Conservation (phyloP, 1,140 invertebrate species). For the Chelonus insularis region DNA sequence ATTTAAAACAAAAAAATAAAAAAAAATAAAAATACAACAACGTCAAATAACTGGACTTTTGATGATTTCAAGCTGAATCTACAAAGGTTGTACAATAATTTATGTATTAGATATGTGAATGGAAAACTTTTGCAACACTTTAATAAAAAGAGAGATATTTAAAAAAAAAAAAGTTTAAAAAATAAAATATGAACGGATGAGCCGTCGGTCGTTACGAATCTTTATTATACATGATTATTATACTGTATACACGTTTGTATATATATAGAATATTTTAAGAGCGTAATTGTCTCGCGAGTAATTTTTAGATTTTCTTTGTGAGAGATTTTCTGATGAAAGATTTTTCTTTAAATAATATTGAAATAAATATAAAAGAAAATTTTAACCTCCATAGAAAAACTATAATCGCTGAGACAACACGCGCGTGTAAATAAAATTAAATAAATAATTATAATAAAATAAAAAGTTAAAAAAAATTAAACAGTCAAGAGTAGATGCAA, state of each 20-base stretch:
- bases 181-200: background rate
- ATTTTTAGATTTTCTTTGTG: background rate
- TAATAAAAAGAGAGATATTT: too few species aligned
- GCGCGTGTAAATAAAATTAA: background rate
- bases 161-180: too few species aligned
- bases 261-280: constrained; percentile 3
- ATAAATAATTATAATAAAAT: background rate
- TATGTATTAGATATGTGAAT: too few species aligned
- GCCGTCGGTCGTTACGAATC: constrained; percentile 4
- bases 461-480: background rate
- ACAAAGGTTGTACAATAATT: too few species aligned
- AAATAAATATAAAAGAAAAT: background rate
- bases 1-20: too few species aligned
- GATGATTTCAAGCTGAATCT: too few species aligned
- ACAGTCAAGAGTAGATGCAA: constrained; percentile 1
- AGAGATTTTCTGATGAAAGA: background rate
- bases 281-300: background rate
- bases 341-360: background rate
- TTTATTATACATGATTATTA: constrained; percentile 1
- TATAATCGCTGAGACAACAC: background rate
- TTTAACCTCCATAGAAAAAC: background rate
- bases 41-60: too few species aligned
- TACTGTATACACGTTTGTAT: constrained; percentile 3
- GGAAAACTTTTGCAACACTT: too few species aligned
- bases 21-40: too few species aligned